Base-by-base conservation (phyloP, 2,113 vertebrate species). In the Calyptomena viridis region DNA sequence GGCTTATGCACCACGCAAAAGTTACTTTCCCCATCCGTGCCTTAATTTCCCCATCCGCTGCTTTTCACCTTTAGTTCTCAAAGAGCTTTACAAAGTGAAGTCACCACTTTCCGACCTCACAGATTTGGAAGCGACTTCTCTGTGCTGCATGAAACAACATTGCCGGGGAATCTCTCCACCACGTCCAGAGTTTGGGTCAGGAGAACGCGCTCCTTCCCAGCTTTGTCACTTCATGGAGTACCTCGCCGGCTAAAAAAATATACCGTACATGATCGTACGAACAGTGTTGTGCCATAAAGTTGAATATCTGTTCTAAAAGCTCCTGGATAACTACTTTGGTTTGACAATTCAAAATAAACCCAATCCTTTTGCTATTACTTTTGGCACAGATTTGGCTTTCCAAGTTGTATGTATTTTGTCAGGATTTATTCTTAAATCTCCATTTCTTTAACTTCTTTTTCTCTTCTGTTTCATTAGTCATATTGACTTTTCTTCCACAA, bases 131-230 rank as follows among this genome's bases (percentile, higher is more conserved):
- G 24, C 0, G 4, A 31, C 31, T 53, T 7, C 31, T 31, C 63
- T 14, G 37, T 20, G 39, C 30, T 28, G 16, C 52, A 6, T 9
- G n/a, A 75, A 31, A 24, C 47, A 44, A 46, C 24, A 11, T 6
- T 13, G 59, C 23, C 22, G 18, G 31, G 22, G 11, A 81, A 12
- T 2, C 12, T 1, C 9, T 6, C 37, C 0, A 0, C 56, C 75
- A 20, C 2, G 0, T 59, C 42, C 35, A 17, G 67, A 37, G 20
- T 42, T 55, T 39, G 23, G 33, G 13, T 7, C 24, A 18, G 37
- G 16, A 72, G 49, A 62, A 60, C 3, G 0, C 5, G 22, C 19
- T 39, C 5, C 24, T 13, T 27, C 28, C 11, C 49, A 39, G 18
- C 25, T 72, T 39, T 42, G 35, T 40, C 62, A 47, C 25, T 3